Conservation (phyloP, 2,113 vertebrate species). For the Bubo blakistoni region DNA sequence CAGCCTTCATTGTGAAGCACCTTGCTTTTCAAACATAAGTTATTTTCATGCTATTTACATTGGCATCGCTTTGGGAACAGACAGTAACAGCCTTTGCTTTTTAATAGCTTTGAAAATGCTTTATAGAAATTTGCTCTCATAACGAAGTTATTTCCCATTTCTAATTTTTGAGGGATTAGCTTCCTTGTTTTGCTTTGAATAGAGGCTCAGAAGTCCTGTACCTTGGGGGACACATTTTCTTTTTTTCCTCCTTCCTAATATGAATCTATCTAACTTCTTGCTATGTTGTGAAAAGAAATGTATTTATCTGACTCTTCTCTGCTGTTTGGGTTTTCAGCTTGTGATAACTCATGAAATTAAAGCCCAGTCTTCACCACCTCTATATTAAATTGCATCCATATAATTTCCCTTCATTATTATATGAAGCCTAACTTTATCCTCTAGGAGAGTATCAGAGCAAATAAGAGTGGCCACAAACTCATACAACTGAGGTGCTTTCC, state of each 20-base stretch:
- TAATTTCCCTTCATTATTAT: not conserved
- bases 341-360: not conserved
- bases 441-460: not conserved
- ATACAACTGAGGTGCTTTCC: not conserved
- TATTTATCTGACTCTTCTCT: not conserved
- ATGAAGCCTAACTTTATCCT: not conserved
- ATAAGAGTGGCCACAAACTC: not conserved
- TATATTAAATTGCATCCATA: not conserved
- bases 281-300: not conserved
- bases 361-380: not conserved
- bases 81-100: constrained; percentile 49
- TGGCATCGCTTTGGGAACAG: constrained; percentile 33
- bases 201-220: not conserved
- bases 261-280: not conserved
- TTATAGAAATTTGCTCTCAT: constrained; percentile 31
- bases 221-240: not conserved
- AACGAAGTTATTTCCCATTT: constrained; percentile 48
- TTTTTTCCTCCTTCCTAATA: not conserved
- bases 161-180: not conserved
- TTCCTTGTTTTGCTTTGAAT: constrained; percentile 44
- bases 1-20: constrained; percentile 36
- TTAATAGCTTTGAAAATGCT: constrained; percentile 50
- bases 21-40: constrained; percentile 33
- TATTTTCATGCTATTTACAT: constrained; percentile 49
- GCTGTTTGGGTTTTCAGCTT: not conserved